Conservation (phyloP, 2,888 invertebrate genomes). For the Sesia bembeciformis region DNA sequence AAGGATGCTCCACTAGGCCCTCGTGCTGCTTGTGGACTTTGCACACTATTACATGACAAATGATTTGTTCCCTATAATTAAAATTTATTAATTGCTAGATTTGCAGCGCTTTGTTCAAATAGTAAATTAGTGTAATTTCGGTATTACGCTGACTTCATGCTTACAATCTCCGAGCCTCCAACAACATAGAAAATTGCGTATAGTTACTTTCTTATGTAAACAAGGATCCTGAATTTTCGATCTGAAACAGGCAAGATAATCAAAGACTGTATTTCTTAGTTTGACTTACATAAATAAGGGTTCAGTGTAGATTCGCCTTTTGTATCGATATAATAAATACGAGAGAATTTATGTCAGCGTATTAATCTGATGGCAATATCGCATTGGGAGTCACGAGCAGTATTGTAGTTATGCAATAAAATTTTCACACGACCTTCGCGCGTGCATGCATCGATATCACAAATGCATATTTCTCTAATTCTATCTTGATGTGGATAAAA, state of each 20-base stretch:
- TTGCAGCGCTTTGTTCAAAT: too few species aligned
- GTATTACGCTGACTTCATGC: too few species aligned
- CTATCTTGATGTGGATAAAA: conserved; percentile 30
- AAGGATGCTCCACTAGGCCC: conserved; percentile 16
- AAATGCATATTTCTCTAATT: conserved; percentile 46
- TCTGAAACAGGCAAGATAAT: conserved; percentile 7
- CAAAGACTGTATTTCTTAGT: conserved; percentile 13
- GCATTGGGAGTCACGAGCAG: conserved; percentile 56
- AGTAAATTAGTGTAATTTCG: too few species aligned
- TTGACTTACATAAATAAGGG: conserved; percentile 19
- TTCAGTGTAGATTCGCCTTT: conserved; percentile 18
- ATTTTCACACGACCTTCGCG: conserved; percentile 53
- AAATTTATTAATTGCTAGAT: too few species aligned
- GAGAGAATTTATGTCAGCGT: conserved; percentile 59
- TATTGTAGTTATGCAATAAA: conserved; percentile 52
- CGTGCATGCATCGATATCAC: conserved; percentile 41
- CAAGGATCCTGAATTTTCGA: background rate
- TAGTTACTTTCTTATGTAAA: too few species aligned
- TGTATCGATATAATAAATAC: conserved; percentile 61
- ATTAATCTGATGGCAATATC: conserved; percentile 62
- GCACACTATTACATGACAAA: conserved; percentile 23
- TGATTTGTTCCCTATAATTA: too few species aligned
- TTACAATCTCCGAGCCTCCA: too few species aligned
- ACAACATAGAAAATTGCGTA: too few species aligned
- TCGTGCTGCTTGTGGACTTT: conserved; percentile 17